phyloP scores from a whole-genome alignment of 2,113 vertebrate genomes.

The Podarcis muralis region DNA sequence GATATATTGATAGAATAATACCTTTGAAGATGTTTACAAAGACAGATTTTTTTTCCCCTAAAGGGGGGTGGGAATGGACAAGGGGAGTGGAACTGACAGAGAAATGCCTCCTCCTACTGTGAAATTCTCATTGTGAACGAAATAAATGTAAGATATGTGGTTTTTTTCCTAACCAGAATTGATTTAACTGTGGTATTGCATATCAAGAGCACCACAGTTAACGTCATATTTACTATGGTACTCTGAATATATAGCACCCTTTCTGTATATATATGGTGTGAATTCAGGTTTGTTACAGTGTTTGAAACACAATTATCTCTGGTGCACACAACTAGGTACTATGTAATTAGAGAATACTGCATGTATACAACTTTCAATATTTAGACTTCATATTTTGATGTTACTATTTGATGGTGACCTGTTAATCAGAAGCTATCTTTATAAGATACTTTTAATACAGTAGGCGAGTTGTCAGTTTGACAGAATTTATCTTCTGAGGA shows the following conservation, averaged over 20 bases:
- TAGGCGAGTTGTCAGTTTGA: slow-evolving; percentile 70
- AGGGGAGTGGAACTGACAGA: slow-evolving; percentile 55
- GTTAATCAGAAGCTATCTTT: slow-evolving; percentile 76
- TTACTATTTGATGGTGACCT: slow-evolving; percentile 78
- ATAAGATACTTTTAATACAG: slow-evolving; percentile 78
- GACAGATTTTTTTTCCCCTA: slow-evolving; percentile 56
- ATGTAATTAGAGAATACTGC: slow-evolving; percentile 72
- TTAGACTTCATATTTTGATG: slow-evolving; percentile 75
- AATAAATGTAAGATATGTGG: slow-evolving; percentile 41
- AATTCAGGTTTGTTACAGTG: slow-evolving; percentile 71
- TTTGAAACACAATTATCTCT: slow-evolving; percentile 75
- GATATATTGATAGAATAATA: slow-evolving; percentile 70
- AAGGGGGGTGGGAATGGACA: slow-evolving; percentile 55
- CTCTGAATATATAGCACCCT: slow-evolving; percentile 67
- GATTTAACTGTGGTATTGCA: slow-evolving; percentile 67
- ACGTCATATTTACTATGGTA: slow-evolving; percentile 68
- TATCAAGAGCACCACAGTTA: slow-evolving; percentile 69
- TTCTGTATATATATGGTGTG: slow-evolving; percentile 69
- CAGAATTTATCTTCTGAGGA: slow-evolving; percentile 61
- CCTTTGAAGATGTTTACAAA: slow-evolving; percentile 80
- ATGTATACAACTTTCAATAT: slow-evolving; percentile 72
- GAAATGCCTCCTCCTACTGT: slow-evolving; percentile 71
- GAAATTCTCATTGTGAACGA: slow-evolving; percentile 66
- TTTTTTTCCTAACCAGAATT: slow-evolving; percentile 69
- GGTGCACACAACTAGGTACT: slow-evolving; percentile 71